phyloP scores from a whole-genome alignment of 2,113 vertebrate genomes.

The Cygnus atratus region DNA sequence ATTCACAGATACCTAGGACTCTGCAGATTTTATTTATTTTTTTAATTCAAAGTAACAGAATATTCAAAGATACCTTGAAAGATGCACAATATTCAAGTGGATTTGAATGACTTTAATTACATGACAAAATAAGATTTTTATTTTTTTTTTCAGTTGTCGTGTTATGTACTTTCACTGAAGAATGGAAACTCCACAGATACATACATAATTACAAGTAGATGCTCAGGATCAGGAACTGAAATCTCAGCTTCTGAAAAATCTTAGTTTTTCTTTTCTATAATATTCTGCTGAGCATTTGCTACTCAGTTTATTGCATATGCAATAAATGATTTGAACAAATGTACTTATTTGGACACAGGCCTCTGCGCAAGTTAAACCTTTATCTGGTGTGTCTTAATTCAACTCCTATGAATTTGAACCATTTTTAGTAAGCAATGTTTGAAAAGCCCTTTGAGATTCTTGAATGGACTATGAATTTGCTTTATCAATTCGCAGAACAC shows the following conservation, averaged over 20 bases:
- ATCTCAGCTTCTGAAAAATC: background rate
- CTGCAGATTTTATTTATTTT: background rate
- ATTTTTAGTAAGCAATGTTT: background rate
- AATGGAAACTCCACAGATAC: background rate
- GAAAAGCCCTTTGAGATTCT: conserved; percentile 31
- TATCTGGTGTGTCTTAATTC: background rate
- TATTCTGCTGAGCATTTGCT: background rate
- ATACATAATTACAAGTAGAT: background rate
- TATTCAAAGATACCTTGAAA: background rate
- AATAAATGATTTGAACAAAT: background rate
- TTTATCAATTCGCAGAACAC: conserved; percentile 31
- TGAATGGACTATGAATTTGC: conserved; percentile 42
- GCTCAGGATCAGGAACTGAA: background rate
- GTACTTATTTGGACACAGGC: background rate
- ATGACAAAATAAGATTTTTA: background rate
- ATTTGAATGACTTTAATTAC: background rate
- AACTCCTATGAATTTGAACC: background rate
- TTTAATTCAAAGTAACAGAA: background rate
- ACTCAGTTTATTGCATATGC: background rate
- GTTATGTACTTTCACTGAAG: background rate
- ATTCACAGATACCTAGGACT: background rate
- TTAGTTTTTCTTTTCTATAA: background rate
- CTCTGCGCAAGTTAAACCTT: background rate
- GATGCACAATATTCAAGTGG: background rate
- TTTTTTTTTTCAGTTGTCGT: background rate